phyloP scores from a whole-genome alignment of 2,113 vertebrate species.

The Entomyzon cyanotis region DNA sequence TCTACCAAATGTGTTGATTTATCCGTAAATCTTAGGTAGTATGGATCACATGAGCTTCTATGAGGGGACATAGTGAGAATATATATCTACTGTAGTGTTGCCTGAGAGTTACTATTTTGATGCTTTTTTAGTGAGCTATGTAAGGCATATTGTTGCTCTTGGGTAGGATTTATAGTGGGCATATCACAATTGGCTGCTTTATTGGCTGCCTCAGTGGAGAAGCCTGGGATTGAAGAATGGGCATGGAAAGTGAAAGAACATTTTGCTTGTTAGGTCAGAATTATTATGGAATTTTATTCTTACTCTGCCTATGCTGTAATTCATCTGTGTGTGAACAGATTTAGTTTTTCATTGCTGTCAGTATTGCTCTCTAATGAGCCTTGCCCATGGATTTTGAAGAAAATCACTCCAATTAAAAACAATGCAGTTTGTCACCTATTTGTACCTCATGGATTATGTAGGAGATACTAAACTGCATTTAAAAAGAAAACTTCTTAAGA shows the following conservation, averaged over 20 bases:
- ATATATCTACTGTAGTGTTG: background rate
- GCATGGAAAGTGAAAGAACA: constrained; percentile 24
- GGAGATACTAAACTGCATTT: background rate
- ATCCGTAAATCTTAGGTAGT: background rate
- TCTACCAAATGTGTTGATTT: background rate
- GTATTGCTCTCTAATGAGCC: constrained; percentile 47
- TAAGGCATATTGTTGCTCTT: constrained; percentile 31
- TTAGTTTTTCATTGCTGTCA: constrained; percentile 24
- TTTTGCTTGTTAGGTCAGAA: constrained; percentile 47
- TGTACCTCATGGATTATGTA: background rate
- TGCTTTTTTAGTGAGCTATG: constrained; percentile 26
- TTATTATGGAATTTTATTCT: constrained; percentile 27
- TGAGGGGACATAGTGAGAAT: background rate
- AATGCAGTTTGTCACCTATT: background rate
- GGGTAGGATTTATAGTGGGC: constrained; percentile 41
- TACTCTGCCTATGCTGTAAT: background rate
- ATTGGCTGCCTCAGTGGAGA: constrained; percentile 34
- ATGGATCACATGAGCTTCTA: background rate
- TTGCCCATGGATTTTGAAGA: constrained; percentile 25
- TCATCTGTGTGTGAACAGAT: background rate
- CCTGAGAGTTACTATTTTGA: constrained; percentile 34
- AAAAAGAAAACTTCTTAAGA: background rate
- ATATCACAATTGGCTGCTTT: constrained; percentile 40
- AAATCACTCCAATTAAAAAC: constrained; percentile 24
- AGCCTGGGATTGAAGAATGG: constrained; percentile 30